A percentile compares a stretch with the other conserved stretches of the same genome.
Evolutionary conservation across 2,888 invertebrate species (phyloP).

Genomic region (Rhogogaster chlorosoma): DNA sequence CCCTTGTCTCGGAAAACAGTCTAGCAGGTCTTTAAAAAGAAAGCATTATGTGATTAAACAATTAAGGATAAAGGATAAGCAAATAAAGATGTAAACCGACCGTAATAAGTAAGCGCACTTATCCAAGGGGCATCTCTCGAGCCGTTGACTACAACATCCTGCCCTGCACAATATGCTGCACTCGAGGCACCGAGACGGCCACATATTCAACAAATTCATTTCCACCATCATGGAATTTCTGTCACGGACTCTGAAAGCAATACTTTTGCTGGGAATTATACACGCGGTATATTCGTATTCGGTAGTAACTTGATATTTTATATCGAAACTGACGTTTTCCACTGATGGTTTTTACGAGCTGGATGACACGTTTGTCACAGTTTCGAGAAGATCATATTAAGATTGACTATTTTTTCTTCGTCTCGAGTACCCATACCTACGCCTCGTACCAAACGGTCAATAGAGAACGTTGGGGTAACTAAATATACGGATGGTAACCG

Average conservation of each 20-base stretch:
- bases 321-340: constrained; percentile 42
- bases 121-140: constrained; percentile 40
- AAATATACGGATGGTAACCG: neutral
- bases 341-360: constrained; percentile 30
- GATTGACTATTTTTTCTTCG: constrained; percentile 6
- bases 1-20: neutral
- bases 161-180: constrained; percentile 18
- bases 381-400: neutral
- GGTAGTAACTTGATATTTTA: constrained; percentile 40
- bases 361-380: constrained; percentile 41
- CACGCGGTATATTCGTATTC: neutral
- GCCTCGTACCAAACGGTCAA: neutral
- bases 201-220: constrained; percentile 31
- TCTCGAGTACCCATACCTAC: no score
- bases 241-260: constrained; percentile 1
- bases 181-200: neutral
- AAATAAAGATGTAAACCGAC: constrained; percentile 46
- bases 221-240: constrained; percentile 29
- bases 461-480: neutral
- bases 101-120: constrained; percentile 37
- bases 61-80: constrained; percentile 44
- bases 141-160: constrained; percentile 43
- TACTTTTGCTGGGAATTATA: neutral
- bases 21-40: constrained; percentile 25
- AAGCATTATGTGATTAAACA: constrained; percentile 47